Base-by-base conservation (phyloP, 2,113 vertebrate species). In the Prinia subflava region DNA sequence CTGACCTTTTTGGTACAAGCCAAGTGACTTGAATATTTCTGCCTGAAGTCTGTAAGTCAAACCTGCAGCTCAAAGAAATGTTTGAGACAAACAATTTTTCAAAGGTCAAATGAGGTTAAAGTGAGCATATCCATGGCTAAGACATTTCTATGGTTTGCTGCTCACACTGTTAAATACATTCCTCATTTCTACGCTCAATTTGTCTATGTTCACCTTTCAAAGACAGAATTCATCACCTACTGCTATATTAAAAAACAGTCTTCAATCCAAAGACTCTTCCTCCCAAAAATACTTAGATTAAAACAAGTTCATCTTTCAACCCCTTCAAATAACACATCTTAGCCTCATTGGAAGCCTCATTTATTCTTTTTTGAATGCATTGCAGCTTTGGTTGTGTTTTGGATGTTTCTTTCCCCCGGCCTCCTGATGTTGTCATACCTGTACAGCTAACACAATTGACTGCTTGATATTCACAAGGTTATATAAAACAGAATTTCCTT, bases 361-460 rank as follows among this genome's bases (percentile, higher is more conserved):
- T 41, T 33, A 31, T n/a, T 46, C 3, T 62, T 41, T 74, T 82
- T 30, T 15, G 0, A 89, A 68, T 52, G 16, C 28, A 23, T 37
- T 68, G 44, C 19, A 87, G 15, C 7, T 57, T 80, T 49, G 60
- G 11, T 33, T 23, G 11, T 37, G 39, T 17, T 44, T 63, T 35
- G 11, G 12, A 8, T 28, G 17, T 2, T 11, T n/a, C 37, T 42
- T 55, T 20, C 7, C 12, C 5, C 17, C 1, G 4, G 7, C 15
- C 11, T 71, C 11, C 44, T 52, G 52, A 56, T 53, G 21, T 25
- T 14, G 1, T 33, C 19, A 3, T 17, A 37, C 9, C 12, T 49
- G 15, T 60, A 46, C 17, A 57, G 9, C 4, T 77, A 35, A 33
- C 18, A 37, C 15, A 70, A 30, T 1, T 18, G 19, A 50, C 21